These are phyloP conservation scores for Hippopotamyrus pictus DNA, from an alignment of 2,797 vertebrate genomes.

Conservation along the genomic window DNA sequence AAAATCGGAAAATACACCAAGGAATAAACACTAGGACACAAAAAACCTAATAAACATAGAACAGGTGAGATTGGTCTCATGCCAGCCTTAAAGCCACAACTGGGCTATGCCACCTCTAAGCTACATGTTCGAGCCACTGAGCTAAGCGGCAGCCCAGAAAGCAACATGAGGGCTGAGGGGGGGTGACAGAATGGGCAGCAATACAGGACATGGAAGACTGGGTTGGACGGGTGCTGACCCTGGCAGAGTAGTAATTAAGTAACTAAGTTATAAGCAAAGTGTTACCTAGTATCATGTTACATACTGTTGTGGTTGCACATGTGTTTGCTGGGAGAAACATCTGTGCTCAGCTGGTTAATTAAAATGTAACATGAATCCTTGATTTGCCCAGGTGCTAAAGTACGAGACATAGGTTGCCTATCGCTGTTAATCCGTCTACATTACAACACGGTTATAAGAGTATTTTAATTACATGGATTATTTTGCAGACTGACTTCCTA, in stretches of 20 bases:
- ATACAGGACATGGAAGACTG: background rate
- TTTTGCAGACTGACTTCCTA: constrained; percentile 18
- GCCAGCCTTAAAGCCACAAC: background rate
- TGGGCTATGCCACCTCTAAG: background rate
- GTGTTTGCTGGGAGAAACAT: background rate
- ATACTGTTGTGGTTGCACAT: background rate
- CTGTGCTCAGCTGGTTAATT: background rate
- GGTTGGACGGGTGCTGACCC: background rate
- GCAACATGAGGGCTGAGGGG: background rate
- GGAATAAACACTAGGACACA: background rate
- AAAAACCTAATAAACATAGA: background rate
- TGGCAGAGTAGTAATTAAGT: background rate
- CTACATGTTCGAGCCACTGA: background rate
- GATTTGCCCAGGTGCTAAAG: background rate
- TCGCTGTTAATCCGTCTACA: constrained; percentile 23
- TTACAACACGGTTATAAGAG: constrained; percentile 22
- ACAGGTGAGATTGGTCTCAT: background rate
- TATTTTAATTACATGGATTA: constrained; percentile 13
- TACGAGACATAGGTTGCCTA: background rate
- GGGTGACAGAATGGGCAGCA: background rate
- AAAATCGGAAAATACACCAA: background rate
- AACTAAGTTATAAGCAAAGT: background rate
- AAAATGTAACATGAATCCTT: background rate
- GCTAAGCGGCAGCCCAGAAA: background rate
- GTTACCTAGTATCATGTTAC: background rate